Conservation (phyloP, 2,113 vertebrate genomes). For the Chiloscyllium plagiosum region DNA sequence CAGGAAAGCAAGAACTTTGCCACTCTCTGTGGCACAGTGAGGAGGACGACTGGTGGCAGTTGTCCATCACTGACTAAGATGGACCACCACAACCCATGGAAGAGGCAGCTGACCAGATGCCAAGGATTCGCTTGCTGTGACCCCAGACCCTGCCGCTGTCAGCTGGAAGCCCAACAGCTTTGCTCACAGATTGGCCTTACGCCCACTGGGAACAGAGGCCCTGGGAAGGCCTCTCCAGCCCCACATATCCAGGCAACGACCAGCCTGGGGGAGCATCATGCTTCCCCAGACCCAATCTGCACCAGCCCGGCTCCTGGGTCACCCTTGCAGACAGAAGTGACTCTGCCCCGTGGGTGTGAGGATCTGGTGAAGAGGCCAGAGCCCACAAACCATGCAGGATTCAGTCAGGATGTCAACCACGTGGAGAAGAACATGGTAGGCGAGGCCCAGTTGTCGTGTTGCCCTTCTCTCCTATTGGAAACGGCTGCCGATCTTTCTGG, state of each 20-base stretch:
- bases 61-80: conserved; percentile 8
- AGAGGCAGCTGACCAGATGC: background rate
- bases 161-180: conserved; percentile 38
- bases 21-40: background rate
- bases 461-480: conserved; percentile 74
- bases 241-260: background rate
- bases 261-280: background rate
- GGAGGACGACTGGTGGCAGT: background rate
- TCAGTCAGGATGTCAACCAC: conserved; percentile 49
- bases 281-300: conserved; percentile 51
- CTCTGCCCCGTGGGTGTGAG: conserved; percentile 43
- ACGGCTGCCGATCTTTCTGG: conserved; percentile 71
- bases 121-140: background rate
- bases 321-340: conserved; percentile 55
- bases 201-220: background rate
- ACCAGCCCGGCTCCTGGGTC: conserved; percentile 67
- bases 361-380: conserved; percentile 45
- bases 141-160: conserved; percentile 23
- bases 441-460: conserved; percentile 72
- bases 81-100: background rate
- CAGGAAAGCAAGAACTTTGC: conserved; percentile 40
- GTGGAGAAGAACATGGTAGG: conserved; percentile 52
- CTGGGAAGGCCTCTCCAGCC: background rate
- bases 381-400: conserved; percentile 42
- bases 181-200: background rate